Evolutionary conservation across 2,113 vertebrate genomes (phyloP), one percentile per base, ranked within the genome.

Genomic region (Scartelaos histophorus): DNA sequence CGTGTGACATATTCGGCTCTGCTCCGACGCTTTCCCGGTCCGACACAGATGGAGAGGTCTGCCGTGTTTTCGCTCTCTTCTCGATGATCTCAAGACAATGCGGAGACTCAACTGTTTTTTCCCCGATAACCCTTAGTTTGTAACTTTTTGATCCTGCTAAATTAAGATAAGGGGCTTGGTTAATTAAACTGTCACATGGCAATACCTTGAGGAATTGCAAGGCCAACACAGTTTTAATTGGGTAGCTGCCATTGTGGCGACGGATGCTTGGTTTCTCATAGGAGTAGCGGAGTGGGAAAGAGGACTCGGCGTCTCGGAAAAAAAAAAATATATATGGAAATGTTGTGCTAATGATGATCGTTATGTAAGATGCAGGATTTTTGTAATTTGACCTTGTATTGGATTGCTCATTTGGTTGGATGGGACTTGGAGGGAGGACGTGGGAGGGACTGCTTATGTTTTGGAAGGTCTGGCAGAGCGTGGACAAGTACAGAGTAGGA

Each of bases 171-270:
- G 89, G 81, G 85, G 60, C 76, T 88, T 90, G 89, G 87, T 93
- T 93, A 94, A 94, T 94, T 92, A 93, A 92, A 90, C 91, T 89
- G 88, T 92, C 92, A 92, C 91, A 91, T 92, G 90, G 92, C 81
- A 91, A 85, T 92, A 90, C 91, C 90, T 91, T 92, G 90, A 93
- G 91, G 87, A 90, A 92, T 91, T 90, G 83, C 73, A 24, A 81
- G 78, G 83, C 87, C 89, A 90, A 88, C 86, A 68, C 81, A 85
- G 79, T 78, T 92, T 92, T 93, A 94, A 93, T 93, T 91, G 88
- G 91, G 84, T 91, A 85, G 77, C 85, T 90, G 86, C 89, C 74
- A 84, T 90, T 92, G 89, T 90, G 87, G 86, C 78, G 3, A n/a
- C 15, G 49, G 61, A 77, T 81, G 69, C 79, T 73, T 85, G 66